Conservation (phyloP, 2,797 vertebrate species). For the Podarcis lilfordi region DNA sequence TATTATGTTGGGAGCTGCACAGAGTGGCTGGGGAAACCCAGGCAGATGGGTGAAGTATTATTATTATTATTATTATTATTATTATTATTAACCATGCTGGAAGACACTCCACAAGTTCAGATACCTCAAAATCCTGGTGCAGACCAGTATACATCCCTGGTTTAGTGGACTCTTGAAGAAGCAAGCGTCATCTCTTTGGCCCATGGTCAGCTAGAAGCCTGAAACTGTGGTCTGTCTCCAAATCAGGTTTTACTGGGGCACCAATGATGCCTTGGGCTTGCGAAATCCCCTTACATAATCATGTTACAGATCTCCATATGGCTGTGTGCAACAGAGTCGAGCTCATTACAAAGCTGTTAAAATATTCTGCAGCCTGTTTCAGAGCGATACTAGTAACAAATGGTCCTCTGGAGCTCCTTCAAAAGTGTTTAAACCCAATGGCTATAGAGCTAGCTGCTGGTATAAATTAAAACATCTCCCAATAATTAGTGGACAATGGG, state of each 20-base stretch:
- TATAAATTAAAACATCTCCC: constrained; percentile 27
- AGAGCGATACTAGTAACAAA: constrained; percentile 31
- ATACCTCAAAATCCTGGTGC: no score
- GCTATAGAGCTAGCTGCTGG: constrained; percentile 12
- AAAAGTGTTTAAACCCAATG: constrained; percentile 24
- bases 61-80: no score
- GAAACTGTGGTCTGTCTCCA: neutral
- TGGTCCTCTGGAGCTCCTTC: neutral
- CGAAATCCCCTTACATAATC: neutral
- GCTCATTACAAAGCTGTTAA: constrained; percentile 36
- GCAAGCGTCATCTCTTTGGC: no score
- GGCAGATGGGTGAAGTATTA: no score
- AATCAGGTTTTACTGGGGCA: neutral
- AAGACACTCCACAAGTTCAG: no score
- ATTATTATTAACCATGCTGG: no score
- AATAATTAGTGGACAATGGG: constrained; percentile 51
- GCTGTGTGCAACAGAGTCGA: neutral
- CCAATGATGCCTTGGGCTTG: neutral
- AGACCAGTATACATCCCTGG: no score
- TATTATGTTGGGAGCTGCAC: no score
- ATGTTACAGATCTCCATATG: neutral
- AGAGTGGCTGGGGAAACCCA: no score
- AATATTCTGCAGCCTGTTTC: constrained; percentile 35
- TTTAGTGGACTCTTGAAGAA: neutral
- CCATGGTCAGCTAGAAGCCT: neutral